Evolutionary conservation across 92 coral and sea anemone genomes (phyloP), one percentile per base, ranked within the genome.

Genomic region (Phenganax stokvisi): DNA sequence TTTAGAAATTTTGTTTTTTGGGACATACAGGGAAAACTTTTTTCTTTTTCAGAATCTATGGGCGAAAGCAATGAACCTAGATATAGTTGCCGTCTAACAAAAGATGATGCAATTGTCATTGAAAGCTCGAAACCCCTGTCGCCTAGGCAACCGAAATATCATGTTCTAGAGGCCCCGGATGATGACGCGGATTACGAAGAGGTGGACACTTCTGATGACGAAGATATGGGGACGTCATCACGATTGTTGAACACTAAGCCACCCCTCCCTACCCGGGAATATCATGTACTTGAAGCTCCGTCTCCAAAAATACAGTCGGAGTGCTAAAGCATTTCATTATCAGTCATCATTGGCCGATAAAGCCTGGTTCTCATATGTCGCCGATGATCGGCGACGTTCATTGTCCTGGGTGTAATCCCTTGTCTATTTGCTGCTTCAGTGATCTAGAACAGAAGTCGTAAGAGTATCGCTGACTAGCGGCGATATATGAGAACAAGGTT

Each of bases 161-260:
- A 76, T 28, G 81, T 76, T 30, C 69, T 76, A 3, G 81, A 76
- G 29, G 81, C 16, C n/a, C 67, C 66, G 7, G 80, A 29, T 29
- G 80, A 75, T 6, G 64, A 12, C 15, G 69, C 81, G 9, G 81
- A 76, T 59, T 76, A 76, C 81, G 81, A 76, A 44, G 81, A 76
- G 44, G 81, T 76, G 56, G 81, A 59, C 10, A 30, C 74, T 54
- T 25, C 74, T 12, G 81, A 58, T 44, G 81, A 58, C 64, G 71
- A 76, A 11, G 20, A 31, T n/a, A 29, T 28, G 28, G 31, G 3
- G 16, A 52, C 30, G 27, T 61, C 56, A 27, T 8, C 27, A 3
- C 52, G 31, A 29, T 17, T 76, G 28, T 16, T 76, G 10, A 28
- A 9, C 8, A 31, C 56, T 8, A 76, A 76, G 54, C 81, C 81